phyloP scores from a whole-genome alignment of 2,888 invertebrate genomes.

The Mimas tiliae region DNA sequence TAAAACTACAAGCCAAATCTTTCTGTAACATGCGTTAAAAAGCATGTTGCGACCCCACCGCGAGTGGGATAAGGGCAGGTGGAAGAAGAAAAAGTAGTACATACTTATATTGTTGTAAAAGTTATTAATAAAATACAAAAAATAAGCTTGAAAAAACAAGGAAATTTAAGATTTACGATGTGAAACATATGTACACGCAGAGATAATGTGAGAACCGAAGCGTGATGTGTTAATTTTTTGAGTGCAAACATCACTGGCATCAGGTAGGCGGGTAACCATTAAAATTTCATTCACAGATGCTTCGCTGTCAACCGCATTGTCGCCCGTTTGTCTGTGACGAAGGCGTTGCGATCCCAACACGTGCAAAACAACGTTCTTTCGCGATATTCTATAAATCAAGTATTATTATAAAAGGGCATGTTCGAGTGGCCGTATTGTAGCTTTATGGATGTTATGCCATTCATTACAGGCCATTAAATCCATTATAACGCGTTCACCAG shows the following conservation, averaged over 20 bases:
- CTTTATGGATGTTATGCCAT: constrained; percentile 84
- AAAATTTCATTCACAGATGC: constrained; percentile 38
- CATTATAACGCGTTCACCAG: constrained; percentile 74
- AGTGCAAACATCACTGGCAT: constrained; percentile 10
- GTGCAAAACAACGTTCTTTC: constrained; percentile 78
- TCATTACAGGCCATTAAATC: constrained; percentile 84
- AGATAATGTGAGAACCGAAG: not conserved
- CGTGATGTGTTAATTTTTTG: constrained; percentile 22
- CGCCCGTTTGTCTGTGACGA: constrained; percentile 45
- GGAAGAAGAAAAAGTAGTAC: no score
- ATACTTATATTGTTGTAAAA: no score
- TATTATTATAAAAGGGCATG: constrained; percentile 79
- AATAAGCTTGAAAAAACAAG: no score
- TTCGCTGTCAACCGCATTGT: constrained; percentile 39
- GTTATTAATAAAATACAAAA: no score
- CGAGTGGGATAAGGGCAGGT: no score
- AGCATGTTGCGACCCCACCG: no score
- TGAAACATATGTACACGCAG: not conserved
- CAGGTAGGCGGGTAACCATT: constrained; percentile 23
- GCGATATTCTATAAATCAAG: constrained; percentile 78
- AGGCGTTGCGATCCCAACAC: constrained; percentile 68
- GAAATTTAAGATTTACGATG: not conserved
- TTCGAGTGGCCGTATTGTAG: constrained; percentile 82
- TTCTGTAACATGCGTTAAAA: no score
- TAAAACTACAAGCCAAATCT: no score